phyloP scores from a whole-genome alignment of 2,888 invertebrate species.

The Drosophila prostipennis region DNA sequence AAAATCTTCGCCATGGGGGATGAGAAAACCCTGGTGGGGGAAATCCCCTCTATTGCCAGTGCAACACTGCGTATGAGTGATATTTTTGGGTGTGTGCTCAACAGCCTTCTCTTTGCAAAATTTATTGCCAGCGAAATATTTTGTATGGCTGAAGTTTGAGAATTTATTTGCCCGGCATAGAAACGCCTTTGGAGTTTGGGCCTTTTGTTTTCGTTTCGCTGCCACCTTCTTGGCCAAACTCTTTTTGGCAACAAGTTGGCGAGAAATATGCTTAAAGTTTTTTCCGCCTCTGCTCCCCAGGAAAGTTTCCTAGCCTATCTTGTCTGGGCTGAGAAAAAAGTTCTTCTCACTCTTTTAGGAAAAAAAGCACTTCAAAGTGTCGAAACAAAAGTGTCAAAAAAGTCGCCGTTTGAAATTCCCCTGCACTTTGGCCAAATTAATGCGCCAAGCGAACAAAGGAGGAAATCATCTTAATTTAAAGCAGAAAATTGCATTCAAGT shows the following conservation, averaged over 20 bases:
- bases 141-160: slow-evolving; percentile 65
- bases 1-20: slow-evolving; percentile 26
- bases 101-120: slow-evolving; percentile 39
- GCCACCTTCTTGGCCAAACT: slow-evolving; percentile 30
- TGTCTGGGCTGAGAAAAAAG: slow-evolving; percentile 40
- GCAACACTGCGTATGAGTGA: slow-evolving; percentile 78
- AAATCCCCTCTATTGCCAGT: background rate
- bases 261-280: slow-evolving; percentile 65
- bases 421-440: slow-evolving; percentile 59
- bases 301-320: slow-evolving; percentile 45
- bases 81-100: slow-evolving; percentile 55
- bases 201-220: slow-evolving; percentile 32
- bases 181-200: slow-evolving; percentile 41
- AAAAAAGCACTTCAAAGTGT: slow-evolving; percentile 77
- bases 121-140: slow-evolving; percentile 80
- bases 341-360: slow-evolving; percentile 38
- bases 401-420: slow-evolving; percentile 55
- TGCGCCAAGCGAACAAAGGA: slow-evolving; percentile 31
- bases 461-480: slow-evolving; percentile 67
- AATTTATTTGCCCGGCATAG: slow-evolving; percentile 70
- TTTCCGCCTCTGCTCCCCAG: slow-evolving; percentile 10
- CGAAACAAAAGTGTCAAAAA: slow-evolving; percentile 78
- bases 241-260: slow-evolving; percentile 75
- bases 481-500: slow-evolving; percentile 62
- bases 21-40: no score